Percentiles rank a stretch among this genome's conserved stretches.
Evolutionary conservation across 2,888 invertebrate genomes (phyloP).

Genomic region (Bhutanitis thaidina): DNA sequence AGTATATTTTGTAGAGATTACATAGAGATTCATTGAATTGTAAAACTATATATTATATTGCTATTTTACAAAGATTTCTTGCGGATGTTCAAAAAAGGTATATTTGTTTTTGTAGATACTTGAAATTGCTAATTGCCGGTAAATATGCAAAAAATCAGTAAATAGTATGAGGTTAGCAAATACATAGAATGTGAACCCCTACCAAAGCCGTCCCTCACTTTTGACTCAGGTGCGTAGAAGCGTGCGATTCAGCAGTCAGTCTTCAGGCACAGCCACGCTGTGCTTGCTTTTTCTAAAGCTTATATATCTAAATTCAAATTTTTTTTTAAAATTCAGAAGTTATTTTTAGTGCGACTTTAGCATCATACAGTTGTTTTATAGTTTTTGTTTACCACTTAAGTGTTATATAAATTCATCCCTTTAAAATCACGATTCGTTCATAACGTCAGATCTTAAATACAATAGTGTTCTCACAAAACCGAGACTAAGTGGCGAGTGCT

Average conservation of each 20-base stretch:
- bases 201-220: constrained; percentile 13
- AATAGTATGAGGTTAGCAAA: constrained; percentile 2
- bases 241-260: constrained; percentile 25
- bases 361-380: no score
- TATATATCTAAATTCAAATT: neutral
- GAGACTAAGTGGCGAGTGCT: constrained; percentile 28
- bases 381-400: neutral
- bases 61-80: neutral
- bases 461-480: neutral
- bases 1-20: neutral
- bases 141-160: constrained; percentile 3
- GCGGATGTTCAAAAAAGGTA: neutral
- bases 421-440: no score
- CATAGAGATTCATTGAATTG: neutral
- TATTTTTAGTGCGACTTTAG: no score
- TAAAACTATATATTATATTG: neutral
- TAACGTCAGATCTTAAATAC: neutral
- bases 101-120: neutral
- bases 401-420: neutral
- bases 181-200: constrained; percentile 10
- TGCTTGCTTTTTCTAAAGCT: constrained; percentile 22
- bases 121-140: neutral
- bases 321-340: neutral
- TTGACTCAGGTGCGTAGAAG: constrained; percentile 3
- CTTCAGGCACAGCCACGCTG: constrained; percentile 29